Base-by-base conservation (phyloP, 2,797 vertebrate species). In the Falco novaeseelandiae region DNA sequence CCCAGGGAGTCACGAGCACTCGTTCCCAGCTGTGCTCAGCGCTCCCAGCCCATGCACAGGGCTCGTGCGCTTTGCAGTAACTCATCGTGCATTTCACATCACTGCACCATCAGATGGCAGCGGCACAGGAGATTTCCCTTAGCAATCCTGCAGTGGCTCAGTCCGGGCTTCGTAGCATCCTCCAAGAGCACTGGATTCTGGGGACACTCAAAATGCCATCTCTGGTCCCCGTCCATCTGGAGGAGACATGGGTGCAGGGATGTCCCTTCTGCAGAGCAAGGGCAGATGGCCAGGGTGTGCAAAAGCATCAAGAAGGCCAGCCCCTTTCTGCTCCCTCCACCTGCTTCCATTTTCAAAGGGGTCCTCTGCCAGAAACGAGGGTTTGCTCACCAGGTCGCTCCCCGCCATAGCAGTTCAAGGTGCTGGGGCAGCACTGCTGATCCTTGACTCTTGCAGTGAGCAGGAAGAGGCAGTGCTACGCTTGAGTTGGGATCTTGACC, bases 1-100 rank as follows among this genome's bases (percentile, higher is more conserved):
- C 57, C 62, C 42, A 46, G 26, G 36, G 42, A 61, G 51, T n/a
- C 26, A 22, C 4, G 2, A 30, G 38, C 2, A 2, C 21, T 38
- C 32, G 0, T 51, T 15, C 19, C 3, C 1, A 9, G 15, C 20
- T 21, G 38, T 10, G 54, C n/a, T 59, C 3, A 6, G 44, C 38
- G 36, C 12, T 66, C 27, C 52, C 2, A 1, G 42, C 42, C 4
- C 26, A 8, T 7, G 4, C 12, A 3, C 1, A 0, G n/a, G 36
- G 17, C 54, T 40, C n/a, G 10, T 21, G 66, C 7, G 5, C 46
- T 49, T 20, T 49, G n/a, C 26, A 8, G 46, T 11, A 11, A 19
- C 34, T 51, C 66, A 14, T 51, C 66, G 10, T n/a, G 5, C 20
- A 13, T 36, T 69, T 49, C 65, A 27, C 40, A 12, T 36, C 36